These are phyloP conservation scores for Holothuria scabra DNA, from an alignment of 53 echinoderm and acorn worm species.

Conservation along the genomic window DNA sequence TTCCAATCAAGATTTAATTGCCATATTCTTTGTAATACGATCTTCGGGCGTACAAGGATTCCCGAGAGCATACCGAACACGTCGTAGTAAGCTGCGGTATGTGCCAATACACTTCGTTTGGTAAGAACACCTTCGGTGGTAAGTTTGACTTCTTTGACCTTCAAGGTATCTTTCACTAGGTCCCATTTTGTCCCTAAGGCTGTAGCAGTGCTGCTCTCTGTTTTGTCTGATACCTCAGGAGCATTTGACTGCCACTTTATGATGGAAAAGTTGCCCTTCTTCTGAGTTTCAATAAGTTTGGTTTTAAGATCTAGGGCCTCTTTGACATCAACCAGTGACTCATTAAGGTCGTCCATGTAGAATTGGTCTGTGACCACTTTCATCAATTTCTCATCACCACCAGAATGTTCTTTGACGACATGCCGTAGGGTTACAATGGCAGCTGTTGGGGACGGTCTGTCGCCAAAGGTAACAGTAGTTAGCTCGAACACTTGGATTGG, in stretches of 20 bases:
- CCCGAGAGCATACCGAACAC: too few relatives aligned
- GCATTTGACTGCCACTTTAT: conserved; percentile 80
- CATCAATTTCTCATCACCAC: conserved; percentile 54
- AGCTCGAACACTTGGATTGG: conserved; percentile 71
- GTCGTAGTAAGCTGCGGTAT: conserved; percentile 71
- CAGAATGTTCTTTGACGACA: conserved; percentile 60
- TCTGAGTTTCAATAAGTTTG: too few relatives aligned
- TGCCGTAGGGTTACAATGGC: conserved; percentile 75
- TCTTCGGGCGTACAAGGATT: too few relatives aligned
- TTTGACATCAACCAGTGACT: conserved; percentile 61
- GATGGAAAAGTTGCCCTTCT: conserved; percentile 55
- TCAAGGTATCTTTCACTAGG: conserved; percentile 72
- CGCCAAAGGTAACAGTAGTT: conserved; percentile 76
- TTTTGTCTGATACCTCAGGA: conserved; percentile 63
- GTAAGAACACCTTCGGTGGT: conserved; percentile 40
- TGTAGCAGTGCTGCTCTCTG: conserved; percentile 56
- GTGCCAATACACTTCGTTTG: conserved; percentile 72
- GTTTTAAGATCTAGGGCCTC: conserved; percentile 64
- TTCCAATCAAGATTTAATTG: too few relatives aligned
- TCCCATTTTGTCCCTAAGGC: conserved; percentile 75
- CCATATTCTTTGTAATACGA: too few relatives aligned
- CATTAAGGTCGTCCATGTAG: too few relatives aligned
- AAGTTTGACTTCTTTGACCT: conserved; percentile 66
- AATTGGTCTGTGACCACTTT: conserved; percentile 55
- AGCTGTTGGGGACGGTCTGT: conserved; percentile 80